Evolutionary conservation across 2,888 invertebrate genomes (phyloP), one percentile per base, ranked within the genome.

Genomic region (Lithophane socia): DNA sequence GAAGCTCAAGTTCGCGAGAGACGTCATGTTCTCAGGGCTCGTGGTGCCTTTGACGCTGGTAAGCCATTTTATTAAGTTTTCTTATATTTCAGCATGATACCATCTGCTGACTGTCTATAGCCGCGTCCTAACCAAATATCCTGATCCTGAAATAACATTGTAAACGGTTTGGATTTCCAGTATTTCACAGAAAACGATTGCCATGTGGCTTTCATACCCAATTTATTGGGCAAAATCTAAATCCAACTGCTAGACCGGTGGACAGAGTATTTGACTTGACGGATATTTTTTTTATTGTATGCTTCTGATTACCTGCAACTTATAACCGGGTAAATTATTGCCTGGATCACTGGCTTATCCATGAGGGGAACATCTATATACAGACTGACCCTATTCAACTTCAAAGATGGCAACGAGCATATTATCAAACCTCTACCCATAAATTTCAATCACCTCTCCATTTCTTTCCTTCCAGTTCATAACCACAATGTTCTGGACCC

Each of bases 401-500:
- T 56, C 4, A n/a, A n/a, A n/a, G 4, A n/a, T 4, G 3, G 5
- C 37, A 37, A 37, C 37, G 37, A 37, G 37, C 37, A n/a, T 3
- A 60, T 60, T 60, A 24, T 13, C 2, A 7, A 24, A 3, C 24
- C 24, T 7, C n/a, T 9, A 12, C 4, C 3, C n/a, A 10, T 54
- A 21, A 21, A 18, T 21, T 37, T 24, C 2, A 24, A 68, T 16
- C 44, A 70, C 1, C 10, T 70, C 2, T 10, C 13, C 0, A 29
- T 16, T 18, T 66, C 12, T 18, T 75, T 68, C 56, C 66, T 95
- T 95, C 5, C 93, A 97, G 96, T 95, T 97, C 88, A 97, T 97
- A 5, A 93, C 95, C 2, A 79, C 91, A 21, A 95, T 97, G 93
- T 97, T 97, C 91, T 97, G 97, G 97, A 87, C 89, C 0, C 83